Base-by-base conservation (phyloP, 2,797 vertebrate species). In the Ctenopoma multispine region DNA sequence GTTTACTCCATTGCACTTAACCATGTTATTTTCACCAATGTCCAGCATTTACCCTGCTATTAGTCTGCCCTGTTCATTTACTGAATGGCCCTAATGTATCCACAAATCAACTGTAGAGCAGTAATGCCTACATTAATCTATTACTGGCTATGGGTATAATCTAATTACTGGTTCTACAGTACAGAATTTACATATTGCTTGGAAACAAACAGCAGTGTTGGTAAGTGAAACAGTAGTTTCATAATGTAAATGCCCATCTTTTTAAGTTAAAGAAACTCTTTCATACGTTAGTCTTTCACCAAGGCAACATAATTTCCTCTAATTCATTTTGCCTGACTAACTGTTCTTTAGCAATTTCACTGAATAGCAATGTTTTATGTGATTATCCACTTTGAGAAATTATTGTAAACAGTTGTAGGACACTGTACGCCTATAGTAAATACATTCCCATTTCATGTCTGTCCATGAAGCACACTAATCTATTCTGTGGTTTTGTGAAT, bases 81-180 rank as follows among this genome's bases (percentile, higher is more conserved):
- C 49, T 73, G 57, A 82, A 87, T 72, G 77, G 57, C 76, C 63
- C 40, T 89, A 92, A 92, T 90, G 91, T 74, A 85, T 85, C 80
- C 79, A 90, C 89, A 90, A 90, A 90, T 92, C 89, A 90, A 69
- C 75, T 14, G 57, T 49, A 69, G 3, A 3, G 80, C 80, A 77
- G 56, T 83, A 87, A 89, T 85, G 84, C 72, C 59, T 74, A 67
- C 75, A 80, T 76, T 85, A 74, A 85, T 89, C 81, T 82, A 82
- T 87, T 89, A 80, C 76, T 24, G 50, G 77, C 72, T 69, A 64
- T 50, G 63, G 67, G 44, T 44, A 54, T 69, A 87, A 89, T 91
- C 66, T 53, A 80, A 87, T 89, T 89, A 91, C 77, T 55, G 72
- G 40, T 67, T 60, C 55, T 50, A 54, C 62, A 68, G 40, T 60